Percentiles rank a stretch among this genome's conserved stretches.
phyloP scores from a whole-genome alignment of 2,888 invertebrate species.

The Pelosia muscerda region DNA sequence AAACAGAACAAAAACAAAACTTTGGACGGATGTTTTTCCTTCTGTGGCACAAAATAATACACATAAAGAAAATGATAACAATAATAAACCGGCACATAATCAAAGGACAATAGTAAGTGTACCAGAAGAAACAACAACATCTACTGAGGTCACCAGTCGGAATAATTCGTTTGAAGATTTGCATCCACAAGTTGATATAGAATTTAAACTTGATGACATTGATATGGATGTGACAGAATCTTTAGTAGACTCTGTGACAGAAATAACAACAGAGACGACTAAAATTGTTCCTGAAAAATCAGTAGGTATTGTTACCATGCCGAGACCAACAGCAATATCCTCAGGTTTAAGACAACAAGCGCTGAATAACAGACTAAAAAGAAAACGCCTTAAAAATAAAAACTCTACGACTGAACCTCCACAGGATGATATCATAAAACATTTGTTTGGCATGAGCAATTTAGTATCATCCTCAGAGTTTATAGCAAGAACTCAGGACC shows the following conservation, averaged over 20 bases:
- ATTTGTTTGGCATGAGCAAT: constrained; percentile 71
- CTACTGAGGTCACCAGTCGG: constrained; percentile 19
- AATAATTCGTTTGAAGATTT: constrained; percentile 34
- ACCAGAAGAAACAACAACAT: constrained; percentile 39
- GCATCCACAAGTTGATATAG: constrained; percentile 28
- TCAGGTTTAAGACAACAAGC: constrained; percentile 70
- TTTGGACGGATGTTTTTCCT: constrained; percentile 69
- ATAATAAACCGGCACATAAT: constrained; percentile 45
- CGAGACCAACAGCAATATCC: constrained; percentile 59
- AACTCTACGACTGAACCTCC: constrained; percentile 73
- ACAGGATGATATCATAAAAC: constrained; percentile 67
- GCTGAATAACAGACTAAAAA: constrained; percentile 72
- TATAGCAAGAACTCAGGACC: constrained; percentile 68
- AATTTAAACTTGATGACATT: constrained; percentile 44
- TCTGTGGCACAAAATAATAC: constrained; percentile 58
- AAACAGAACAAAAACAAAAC: constrained; percentile 68
- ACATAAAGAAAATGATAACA: constrained; percentile 49
- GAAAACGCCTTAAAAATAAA: constrained; percentile 74
- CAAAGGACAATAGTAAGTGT: constrained; percentile 47
- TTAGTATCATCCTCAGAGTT: constrained; percentile 79
- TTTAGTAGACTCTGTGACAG: constrained; percentile 48
- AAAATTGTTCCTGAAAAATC: constrained; percentile 57
- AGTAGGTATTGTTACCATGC: constrained; percentile 43
- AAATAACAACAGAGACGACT: constrained; percentile 42
- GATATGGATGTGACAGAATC: constrained; percentile 40